phyloP scores from a whole-genome alignment of 1,140 invertebrate species.

The Piezodorus guildinii region DNA sequence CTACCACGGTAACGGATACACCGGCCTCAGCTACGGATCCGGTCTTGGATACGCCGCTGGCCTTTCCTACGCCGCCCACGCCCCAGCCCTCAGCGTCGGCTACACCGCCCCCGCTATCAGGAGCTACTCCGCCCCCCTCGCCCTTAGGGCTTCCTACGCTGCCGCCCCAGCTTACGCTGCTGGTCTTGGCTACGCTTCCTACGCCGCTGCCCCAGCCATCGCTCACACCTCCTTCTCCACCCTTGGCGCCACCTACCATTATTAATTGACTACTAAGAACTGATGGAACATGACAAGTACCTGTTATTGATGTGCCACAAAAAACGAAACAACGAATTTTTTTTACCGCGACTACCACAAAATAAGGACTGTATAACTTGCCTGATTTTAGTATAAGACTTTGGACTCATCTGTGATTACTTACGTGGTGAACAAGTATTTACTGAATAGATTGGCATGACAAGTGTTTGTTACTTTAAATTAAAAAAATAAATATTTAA shows the following conservation, averaged over 20 bases:
- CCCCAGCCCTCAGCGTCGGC: slow-evolving; percentile 14
- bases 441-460: no score
- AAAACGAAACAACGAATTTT: no score
- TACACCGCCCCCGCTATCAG: slow-evolving; percentile 2
- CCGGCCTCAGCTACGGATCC: slow-evolving; percentile 2
- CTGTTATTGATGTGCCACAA: no score
- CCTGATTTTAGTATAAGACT: no score
- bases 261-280: background rate
- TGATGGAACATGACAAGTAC: no score
- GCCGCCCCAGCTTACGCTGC: background rate
- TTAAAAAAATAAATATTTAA: no score
- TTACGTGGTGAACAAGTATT: no score
- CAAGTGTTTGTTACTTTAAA: no score
- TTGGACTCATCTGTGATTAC: no score
- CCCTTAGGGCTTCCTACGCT: slow-evolving; percentile 2
- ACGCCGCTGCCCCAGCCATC: slow-evolving; percentile 1
- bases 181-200: slow-evolving; percentile 19
- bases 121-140: slow-evolving; percentile 10
- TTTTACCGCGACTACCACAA: no score
- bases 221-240: slow-evolving; percentile 14
- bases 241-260: background rate
- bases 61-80: slow-evolving; percentile 20
- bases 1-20: slow-evolving; percentile 16
- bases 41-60: background rate
- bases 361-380: no score